Evolutionary conservation across 2,888 invertebrate species (phyloP).

Genomic region (Drosophila stalkeri): DNA sequence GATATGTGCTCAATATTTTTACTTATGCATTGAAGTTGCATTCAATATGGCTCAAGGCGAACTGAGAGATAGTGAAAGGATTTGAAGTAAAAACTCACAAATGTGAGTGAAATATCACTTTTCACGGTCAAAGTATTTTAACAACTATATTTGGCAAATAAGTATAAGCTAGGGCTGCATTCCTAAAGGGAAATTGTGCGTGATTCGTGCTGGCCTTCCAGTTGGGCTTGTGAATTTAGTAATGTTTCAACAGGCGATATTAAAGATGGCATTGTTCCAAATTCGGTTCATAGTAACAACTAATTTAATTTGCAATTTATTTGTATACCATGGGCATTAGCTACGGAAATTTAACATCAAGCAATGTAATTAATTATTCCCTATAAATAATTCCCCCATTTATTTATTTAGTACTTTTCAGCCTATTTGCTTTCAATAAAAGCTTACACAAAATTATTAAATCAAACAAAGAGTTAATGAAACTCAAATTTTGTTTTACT

Average conservation of each 20-base stretch:
- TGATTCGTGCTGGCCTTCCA: background rate
- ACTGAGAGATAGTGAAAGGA: background rate
- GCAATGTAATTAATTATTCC: background rate
- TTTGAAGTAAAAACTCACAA: background rate
- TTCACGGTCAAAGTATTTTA: constrained; percentile 3
- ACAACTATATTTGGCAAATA: constrained; percentile 3
- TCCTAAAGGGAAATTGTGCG: background rate
- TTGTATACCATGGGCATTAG: background rate
- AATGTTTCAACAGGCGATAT: background rate
- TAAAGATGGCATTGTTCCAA: background rate
- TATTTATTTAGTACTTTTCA: background rate
- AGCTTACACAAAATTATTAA: background rate
- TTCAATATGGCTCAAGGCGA: constrained; percentile 10
- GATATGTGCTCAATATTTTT: constrained; percentile 12
- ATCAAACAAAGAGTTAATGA: background rate
- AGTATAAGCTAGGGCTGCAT: too few species aligned
- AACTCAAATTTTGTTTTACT: constrained; percentile 7
- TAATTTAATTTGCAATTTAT: background rate
- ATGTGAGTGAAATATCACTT: too few species aligned
- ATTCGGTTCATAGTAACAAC: background rate
- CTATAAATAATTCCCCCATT: background rate
- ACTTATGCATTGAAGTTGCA: constrained; percentile 29
- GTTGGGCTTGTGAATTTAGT: background rate
- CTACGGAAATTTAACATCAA: background rate
- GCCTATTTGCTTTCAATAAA: background rate